phyloP scores from a whole-genome alignment of 2,888 invertebrate genomes.

The Dinocampus coccinellae region DNA sequence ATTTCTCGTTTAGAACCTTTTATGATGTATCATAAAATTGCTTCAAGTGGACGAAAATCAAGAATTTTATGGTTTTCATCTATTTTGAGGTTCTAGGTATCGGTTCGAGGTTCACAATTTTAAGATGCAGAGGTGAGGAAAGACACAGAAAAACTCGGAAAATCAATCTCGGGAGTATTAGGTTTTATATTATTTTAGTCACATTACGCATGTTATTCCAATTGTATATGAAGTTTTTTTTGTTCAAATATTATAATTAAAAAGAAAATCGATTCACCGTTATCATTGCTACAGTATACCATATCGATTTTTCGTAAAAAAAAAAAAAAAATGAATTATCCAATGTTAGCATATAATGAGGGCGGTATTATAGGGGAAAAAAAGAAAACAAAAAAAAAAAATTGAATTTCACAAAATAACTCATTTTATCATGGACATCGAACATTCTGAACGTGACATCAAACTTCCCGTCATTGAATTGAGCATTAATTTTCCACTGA shows the following conservation, averaged over 20 bases:
- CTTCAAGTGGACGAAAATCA: too few relatives aligned
- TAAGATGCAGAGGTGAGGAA: too few relatives aligned
- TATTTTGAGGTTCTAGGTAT: too few relatives aligned
- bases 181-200: too few relatives aligned
- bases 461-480: conserved; percentile 45
- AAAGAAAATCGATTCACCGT: background rate
- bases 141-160: too few relatives aligned
- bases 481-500: conserved; percentile 58
- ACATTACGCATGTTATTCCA: too few relatives aligned
- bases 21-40: too few relatives aligned
- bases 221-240: too few relatives aligned
- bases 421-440: conserved; percentile 37
- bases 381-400: conserved; percentile 26
- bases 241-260: background rate
- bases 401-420: conserved; percentile 6
- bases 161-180: too few relatives aligned
- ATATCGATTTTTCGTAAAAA: background rate
- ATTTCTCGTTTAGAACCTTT: too few relatives aligned
- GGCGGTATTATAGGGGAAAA: background rate
- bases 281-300: background rate
- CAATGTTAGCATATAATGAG: conserved; percentile 31
- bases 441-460: conserved; percentile 48
- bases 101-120: too few relatives aligned
- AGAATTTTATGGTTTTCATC: too few relatives aligned
- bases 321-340: conserved; percentile 11